phyloP scores from a whole-genome alignment of 2,797 vertebrate genomes.

The Pipistrellus pipistrellus region DNA sequence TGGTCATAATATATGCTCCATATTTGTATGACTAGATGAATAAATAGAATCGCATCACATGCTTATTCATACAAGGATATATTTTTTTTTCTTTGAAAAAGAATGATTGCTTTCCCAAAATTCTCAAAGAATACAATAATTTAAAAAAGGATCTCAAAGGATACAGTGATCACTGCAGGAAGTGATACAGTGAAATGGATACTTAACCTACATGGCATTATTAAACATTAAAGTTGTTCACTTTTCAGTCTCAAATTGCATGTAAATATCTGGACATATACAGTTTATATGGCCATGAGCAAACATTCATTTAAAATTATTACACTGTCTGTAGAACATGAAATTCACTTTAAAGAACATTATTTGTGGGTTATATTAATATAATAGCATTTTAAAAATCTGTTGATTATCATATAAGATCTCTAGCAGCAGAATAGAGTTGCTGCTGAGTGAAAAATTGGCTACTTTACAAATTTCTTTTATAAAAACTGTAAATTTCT shows the following conservation, averaged over 20 bases:
- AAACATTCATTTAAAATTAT: background rate
- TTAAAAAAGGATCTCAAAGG: background rate
- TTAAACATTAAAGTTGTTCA: constrained; percentile 41
- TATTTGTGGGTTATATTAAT: background rate
- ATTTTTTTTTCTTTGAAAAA: background rate
- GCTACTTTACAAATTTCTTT: background rate
- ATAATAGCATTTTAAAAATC: background rate
- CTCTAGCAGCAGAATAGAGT: background rate
- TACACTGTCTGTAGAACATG: background rate
- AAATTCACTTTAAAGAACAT: constrained; percentile 20
- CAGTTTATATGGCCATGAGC: background rate
- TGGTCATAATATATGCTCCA: background rate
- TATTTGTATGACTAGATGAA: background rate
- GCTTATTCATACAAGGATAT: background rate
- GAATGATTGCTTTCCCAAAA: background rate
- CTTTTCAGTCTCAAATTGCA: background rate
- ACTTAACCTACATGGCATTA: background rate
- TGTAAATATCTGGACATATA: background rate
- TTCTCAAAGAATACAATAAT: background rate
- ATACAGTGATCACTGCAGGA: background rate
- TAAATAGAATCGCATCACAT: background rate
- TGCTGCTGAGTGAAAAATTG: background rate
- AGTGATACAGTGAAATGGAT: constrained; percentile 2
- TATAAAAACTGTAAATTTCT: background rate
- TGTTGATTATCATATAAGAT: background rate